Evolutionary conservation across 2,888 invertebrate genomes (phyloP).

Genomic region (Himalopsyche anomala): DNA sequence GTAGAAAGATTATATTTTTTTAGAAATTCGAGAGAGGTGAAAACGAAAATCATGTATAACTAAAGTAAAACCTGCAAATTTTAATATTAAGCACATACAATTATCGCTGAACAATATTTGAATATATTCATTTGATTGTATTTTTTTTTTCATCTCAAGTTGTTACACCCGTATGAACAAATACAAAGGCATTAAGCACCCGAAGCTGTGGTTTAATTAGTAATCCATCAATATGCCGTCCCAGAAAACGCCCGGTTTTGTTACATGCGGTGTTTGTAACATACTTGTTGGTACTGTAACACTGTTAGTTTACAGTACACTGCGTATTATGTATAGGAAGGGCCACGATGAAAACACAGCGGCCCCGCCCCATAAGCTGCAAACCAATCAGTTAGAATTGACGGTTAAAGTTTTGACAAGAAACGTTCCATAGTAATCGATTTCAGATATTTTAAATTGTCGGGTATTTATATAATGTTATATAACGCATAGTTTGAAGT

Average conservation of each 20-base stretch:
- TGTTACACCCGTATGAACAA: background rate
- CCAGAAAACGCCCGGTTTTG: conserved; percentile 24
- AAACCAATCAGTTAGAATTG: conserved; percentile 9
- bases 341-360: background rate
- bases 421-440: too few species aligned
- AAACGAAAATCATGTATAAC: too few species aligned
- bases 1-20: too few species aligned
- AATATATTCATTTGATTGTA: too few species aligned
- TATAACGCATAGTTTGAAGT: too few species aligned
- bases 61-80: too few species aligned
- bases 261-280: conserved; percentile 6
- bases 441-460: too few species aligned
- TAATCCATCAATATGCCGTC: conserved; percentile 20
- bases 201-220: conserved; percentile 18
- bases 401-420: background rate
- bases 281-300: background rate
- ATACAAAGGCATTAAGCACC: background rate
- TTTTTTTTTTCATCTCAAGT: too few species aligned
- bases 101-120: too few species aligned
- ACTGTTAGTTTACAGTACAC: background rate
- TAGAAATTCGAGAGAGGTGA: too few species aligned
- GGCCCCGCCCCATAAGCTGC: background rate
- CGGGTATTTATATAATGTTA: too few species aligned
- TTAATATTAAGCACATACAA: too few species aligned
- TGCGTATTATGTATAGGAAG: background rate